phyloP scores from a whole-genome alignment of 2,888 invertebrate species.

The Thymelicus sylvestris region DNA sequence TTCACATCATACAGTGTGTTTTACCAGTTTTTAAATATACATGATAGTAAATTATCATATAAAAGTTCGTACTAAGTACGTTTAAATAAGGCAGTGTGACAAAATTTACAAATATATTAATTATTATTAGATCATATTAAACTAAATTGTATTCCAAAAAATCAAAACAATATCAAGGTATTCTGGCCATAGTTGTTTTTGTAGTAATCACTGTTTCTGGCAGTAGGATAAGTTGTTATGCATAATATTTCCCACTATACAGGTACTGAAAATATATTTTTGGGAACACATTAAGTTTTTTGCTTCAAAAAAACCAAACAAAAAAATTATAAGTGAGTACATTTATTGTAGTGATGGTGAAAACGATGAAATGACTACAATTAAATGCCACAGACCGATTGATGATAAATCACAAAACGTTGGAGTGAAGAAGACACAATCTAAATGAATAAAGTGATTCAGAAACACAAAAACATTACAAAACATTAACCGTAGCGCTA shows the following conservation, averaged over 20 bases:
- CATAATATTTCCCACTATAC: background rate
- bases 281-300: background rate
- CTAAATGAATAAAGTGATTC: slow-evolving; percentile 33
- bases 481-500: slow-evolving; percentile 41
- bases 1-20: background rate
- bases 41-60: no score
- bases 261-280: background rate
- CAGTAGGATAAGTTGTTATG: background rate
- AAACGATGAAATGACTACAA: background rate
- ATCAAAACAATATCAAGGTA: background rate
- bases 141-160: background rate
- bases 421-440: slow-evolving; percentile 46
- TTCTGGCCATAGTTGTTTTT: background rate
- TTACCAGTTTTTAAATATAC: no score
- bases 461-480: slow-evolving; percentile 34
- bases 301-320: background rate
- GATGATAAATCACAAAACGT: slow-evolving; percentile 38
- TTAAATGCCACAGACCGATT: slow-evolving; percentile 48
- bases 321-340: background rate
- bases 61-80: background rate
- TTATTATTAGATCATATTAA: background rate
- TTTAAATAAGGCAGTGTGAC: background rate
- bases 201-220: background rate
- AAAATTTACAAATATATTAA: background rate
- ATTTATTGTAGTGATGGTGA: background rate